Percentiles rank a stretch among this genome's conserved stretches.
These are phyloP conservation scores for Antheraea pernyi DNA, from an alignment of 1,140 invertebrate species.

Conservation along the genomic window DNA sequence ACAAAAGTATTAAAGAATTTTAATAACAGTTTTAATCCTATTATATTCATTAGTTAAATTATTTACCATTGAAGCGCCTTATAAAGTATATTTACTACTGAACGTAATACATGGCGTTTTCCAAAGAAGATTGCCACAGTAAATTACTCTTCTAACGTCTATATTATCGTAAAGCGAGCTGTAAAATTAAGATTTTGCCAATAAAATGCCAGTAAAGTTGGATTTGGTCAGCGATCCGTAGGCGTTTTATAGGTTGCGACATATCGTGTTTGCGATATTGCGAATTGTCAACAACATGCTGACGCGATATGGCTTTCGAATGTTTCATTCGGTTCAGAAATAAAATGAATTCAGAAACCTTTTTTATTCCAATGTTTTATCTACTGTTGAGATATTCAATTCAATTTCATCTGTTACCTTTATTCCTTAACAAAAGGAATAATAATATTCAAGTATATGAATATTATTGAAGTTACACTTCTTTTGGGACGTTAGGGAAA, in stretches of 20 bases:
- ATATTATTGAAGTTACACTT: no score
- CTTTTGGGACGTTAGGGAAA: no score
- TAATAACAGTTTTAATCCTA: no score
- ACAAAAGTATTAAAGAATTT: no score
- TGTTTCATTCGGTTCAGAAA: neutral
- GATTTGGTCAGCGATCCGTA: slow-evolving; percentile 5
- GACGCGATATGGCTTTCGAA: neutral
- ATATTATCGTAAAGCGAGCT: neutral
- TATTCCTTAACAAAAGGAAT: neutral
- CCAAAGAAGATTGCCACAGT: neutral
- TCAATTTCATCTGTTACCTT: neutral
- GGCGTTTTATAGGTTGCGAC: slow-evolving; percentile 6
- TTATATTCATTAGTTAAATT: no score
- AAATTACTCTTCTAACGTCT: slow-evolving; percentile 1
- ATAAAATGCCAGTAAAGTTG: slow-evolving; percentile 3
- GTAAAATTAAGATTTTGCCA: slow-evolving; percentile 6
- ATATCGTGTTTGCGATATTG: slow-evolving; percentile 4
- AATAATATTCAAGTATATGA: no score
- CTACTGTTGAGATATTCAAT: neutral
- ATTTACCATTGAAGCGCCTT: neutral
- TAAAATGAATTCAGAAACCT: neutral
- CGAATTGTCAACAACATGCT: slow-evolving; percentile 1
- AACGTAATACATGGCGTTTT: neutral
- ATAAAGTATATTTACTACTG: neutral
- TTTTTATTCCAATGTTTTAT: neutral